These are phyloP conservation scores for Drosophila pseudoananassae DNA, from an alignment of 1,140 invertebrate species.

Conservation along the genomic window DNA sequence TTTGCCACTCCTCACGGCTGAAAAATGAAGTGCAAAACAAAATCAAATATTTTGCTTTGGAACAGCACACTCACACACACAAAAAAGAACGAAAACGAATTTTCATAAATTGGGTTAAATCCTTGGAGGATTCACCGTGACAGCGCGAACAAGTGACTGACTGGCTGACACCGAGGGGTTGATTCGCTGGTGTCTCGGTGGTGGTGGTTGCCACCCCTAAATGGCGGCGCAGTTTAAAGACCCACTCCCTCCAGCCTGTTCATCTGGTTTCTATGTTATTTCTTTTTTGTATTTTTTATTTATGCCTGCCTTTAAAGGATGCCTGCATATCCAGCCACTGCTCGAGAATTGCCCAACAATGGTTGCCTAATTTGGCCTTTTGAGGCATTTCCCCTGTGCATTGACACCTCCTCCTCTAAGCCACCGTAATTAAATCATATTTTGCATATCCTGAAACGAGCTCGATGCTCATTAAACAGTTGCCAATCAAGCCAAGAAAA, in stretches of 20 bases:
- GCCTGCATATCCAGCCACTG: slow-evolving; percentile 18
- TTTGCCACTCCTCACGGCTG: slow-evolving; percentile 29
- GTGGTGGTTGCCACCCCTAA: slow-evolving; percentile 66
- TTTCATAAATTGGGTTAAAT: slow-evolving; percentile 83
- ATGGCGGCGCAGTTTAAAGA: slow-evolving; percentile 56
- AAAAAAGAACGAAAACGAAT: slow-evolving; percentile 53
- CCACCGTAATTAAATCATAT: slow-evolving; percentile 78
- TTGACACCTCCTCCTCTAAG: slow-evolving; percentile 45
- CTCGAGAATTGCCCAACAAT: slow-evolving; percentile 70
- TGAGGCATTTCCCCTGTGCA: slow-evolving; percentile 67
- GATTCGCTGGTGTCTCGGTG: slow-evolving; percentile 39
- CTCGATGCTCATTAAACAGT: slow-evolving; percentile 70
- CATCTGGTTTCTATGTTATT: slow-evolving; percentile 24
- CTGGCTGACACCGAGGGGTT: slow-evolving; percentile 54
- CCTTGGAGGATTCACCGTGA: slow-evolving; percentile 80
- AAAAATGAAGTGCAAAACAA: slow-evolving; percentile 81
- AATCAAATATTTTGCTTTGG: slow-evolving; percentile 78
- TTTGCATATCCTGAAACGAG: slow-evolving; percentile 72
- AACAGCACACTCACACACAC: slow-evolving; percentile 9
- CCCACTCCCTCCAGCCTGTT: slow-evolving; percentile 10
- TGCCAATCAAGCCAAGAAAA: slow-evolving; percentile 63
- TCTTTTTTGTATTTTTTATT: slow-evolving; percentile 14
- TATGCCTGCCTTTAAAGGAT: slow-evolving; percentile 18
- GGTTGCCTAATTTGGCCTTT: slow-evolving; percentile 70
- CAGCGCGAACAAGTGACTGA: slow-evolving; percentile 78